Evolutionary conservation across 53 echinoderm and acorn worm species (phyloP), one percentile per base, ranked within the genome.

Genomic region (Paracentrotus lividus): DNA sequence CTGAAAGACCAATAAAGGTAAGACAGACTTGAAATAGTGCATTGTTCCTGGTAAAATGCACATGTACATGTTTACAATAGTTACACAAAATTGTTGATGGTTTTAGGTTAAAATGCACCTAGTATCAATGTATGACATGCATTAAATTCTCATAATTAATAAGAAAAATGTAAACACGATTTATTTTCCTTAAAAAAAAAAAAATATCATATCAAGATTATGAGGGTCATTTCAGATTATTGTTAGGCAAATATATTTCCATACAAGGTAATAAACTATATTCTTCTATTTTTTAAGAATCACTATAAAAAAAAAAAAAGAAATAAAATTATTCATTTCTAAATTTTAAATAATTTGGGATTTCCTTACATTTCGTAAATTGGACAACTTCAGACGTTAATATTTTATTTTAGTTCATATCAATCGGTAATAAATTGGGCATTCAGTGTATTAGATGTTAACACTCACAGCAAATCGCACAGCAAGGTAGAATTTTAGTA

Each of bases 391-490:
- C 9, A 52, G 10, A 49, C 5, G 49, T 7, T 7, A 52, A 15
- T 60, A 24, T 18, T 60, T 67, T 1, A 32, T 31, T 9, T 29
- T 31, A 67, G 33, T 8, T 33, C 0, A 77, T 4, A 15, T 43
- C 43, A 43, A 42, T 15, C 43, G 77, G 42, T 34, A 43, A 77
- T n/a, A 20, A 42, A 77, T 44, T 77, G 23, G 34, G 67, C 24
- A 3, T 8, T n/a, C 23, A 47, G 27, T 45, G 10, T 81, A 26
- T 81, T 81, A 81, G 47, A n/a, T 45, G 47, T 81, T 47, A 81
- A 42, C 76, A 76, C 42, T 42, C 76, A 81, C 81, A 81, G 81
- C 81, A 81, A 81, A 47, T 81, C 81, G 26, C 81, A 81, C 81
- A 81, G 81, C 81, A 81, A 81, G 49, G 47, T 15, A 8, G 38